Percentiles rank a stretch among this genome's conserved stretches.
Conservation (phyloP, 2,888 invertebrate genomes). For the Meiosimyza decipiens region DNA sequence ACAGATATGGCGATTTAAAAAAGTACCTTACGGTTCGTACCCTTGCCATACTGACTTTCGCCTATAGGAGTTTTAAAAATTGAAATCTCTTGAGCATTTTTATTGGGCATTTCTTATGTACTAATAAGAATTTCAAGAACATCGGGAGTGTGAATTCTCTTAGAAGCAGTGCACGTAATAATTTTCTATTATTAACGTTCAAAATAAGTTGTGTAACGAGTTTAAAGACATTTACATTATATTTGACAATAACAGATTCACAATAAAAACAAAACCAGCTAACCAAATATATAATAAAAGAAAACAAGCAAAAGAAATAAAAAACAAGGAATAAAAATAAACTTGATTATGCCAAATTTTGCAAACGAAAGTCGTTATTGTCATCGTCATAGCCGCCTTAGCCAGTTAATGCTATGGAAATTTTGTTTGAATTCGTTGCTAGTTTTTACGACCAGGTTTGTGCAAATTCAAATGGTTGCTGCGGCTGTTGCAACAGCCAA, state of each 20-base stretch:
- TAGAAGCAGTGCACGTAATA: too few relatives aligned
- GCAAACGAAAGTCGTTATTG: background rate
- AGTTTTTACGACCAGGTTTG: slow-evolving; percentile 13
- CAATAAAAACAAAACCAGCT: background rate
- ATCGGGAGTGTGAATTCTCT: too few relatives aligned
- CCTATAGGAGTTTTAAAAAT: too few relatives aligned
- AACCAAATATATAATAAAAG: background rate
- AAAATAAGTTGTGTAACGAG: too few relatives aligned
- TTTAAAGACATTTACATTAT: too few relatives aligned
- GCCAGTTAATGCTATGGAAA: slow-evolving; percentile 13
- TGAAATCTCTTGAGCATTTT: too few relatives aligned
- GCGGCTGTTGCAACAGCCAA: slow-evolving; percentile 16
- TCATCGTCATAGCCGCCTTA: background rate
- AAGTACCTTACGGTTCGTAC: too few relatives aligned
- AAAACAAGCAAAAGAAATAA: background rate
- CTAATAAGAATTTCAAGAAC: too few relatives aligned
- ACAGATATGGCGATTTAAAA: too few relatives aligned
- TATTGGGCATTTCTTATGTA: too few relatives aligned
- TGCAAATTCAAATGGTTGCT: slow-evolving; percentile 23
- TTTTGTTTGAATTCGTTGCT: background rate
- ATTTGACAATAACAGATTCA: background rate
- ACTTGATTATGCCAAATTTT: slow-evolving; percentile 17
- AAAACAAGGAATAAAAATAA: slow-evolving; percentile 2
- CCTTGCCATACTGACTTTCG: too few relatives aligned
- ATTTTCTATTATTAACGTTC: too few relatives aligned